Base-by-base conservation (phyloP, 2,888 invertebrate genomes). In the Catocala sponsa region DNA sequence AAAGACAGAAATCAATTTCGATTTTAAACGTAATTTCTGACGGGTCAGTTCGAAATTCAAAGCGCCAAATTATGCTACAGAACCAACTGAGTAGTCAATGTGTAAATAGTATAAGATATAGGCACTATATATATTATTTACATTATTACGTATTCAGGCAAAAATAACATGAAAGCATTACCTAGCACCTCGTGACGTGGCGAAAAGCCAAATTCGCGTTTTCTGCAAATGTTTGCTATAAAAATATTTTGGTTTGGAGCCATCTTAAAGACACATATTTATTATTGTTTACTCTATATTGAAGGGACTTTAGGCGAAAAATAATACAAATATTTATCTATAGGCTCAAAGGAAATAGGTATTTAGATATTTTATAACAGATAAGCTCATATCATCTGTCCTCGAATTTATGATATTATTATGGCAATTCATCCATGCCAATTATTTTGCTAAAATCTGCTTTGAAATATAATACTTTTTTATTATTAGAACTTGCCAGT, bases 141-240 rank as follows among this genome's bases (percentile, higher is more conserved):
- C 51, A 50, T 49, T 42, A 25, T 62, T 54, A 55, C 57, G 49
- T 60, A 52, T 63, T 65, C 44, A 6, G 6, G 42, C 63, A 70
- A 74, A 74, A 72, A 65, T 74, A 74, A 50, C 53, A 44, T 38
- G 46, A 42, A 49, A 38, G 48, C 53, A 44, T 46, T 43, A 25
- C 25, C 25, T 25, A 15, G 13, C 38, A 55, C 1, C 70, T 64
- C 64, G 63, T 76, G 68, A 76, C 73, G 77, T 76, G 76, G 76
- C 76, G 52, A 56, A 64, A 46, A 68, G 77, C 77, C 77, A 76
- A 74, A 66, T 62, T 47, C 57, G 11, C 25, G 51, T 38, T 65
- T 68, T 65, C 51, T 54, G 59, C 54, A 63, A 49, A 32, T 51
- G 33, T 60, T 44, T 46, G 15, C 51, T 55, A 32, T 49, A 58